Conservation (phyloP, 35 echinoderm and acorn worm species). For the Apostichopus californicus region DNA sequence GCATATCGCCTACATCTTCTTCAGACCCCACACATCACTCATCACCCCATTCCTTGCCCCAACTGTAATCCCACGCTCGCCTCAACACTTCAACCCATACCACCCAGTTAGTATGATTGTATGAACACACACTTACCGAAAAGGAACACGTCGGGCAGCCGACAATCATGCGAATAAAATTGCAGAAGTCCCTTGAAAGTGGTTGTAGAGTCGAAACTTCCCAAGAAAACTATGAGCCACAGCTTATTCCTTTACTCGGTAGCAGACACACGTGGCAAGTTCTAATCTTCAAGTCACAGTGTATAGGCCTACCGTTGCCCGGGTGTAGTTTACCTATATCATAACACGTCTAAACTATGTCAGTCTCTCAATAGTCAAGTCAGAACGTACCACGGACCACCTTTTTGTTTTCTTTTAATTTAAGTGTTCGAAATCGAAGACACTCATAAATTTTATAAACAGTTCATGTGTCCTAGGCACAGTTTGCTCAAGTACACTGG, state of each 20-base stretch:
- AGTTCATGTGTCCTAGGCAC: not conserved
- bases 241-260: not conserved
- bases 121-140: too few relatives aligned
- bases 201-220: not conserved
- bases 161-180: too few relatives aligned
- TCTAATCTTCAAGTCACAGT: too few relatives aligned
- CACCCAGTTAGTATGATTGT: too few relatives aligned
- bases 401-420: not conserved
- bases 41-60: too few relatives aligned
- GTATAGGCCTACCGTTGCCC: not conserved
- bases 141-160: too few relatives aligned
- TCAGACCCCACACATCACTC: too few relatives aligned
- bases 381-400: not conserved
- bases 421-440: not conserved
- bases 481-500: not conserved
- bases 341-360: not conserved
- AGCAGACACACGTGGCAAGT: not conserved
- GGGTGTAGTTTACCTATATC: not conserved
- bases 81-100: too few relatives aligned
- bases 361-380: not conserved
- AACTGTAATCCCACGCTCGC: too few relatives aligned
- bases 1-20: too few relatives aligned
- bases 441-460: not conserved
- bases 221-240: not conserved
- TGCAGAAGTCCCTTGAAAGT: too few relatives aligned